These are phyloP conservation scores for Eumeta japonica DNA, from an alignment of 1,140 invertebrate species.

Conservation along the genomic window DNA sequence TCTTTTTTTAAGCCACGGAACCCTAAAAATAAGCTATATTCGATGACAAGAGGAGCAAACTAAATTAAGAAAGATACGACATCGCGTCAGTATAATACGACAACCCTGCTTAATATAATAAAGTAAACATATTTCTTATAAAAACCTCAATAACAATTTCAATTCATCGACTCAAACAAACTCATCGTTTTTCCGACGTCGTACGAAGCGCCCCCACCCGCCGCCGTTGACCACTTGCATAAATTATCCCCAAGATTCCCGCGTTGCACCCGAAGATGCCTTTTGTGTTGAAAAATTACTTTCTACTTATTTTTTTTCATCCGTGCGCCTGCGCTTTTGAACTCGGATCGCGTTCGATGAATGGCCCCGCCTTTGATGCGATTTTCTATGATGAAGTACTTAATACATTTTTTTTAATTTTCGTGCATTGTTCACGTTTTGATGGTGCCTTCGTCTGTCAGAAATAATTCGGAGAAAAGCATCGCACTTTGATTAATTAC, in stretches of 20 bases:
- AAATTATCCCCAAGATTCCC: constrained; percentile 41
- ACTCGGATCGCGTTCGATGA: too few species aligned
- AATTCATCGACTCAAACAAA: too few species aligned
- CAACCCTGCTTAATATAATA: neutral
- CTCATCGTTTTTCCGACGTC: too few species aligned
- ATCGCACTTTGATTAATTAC: too few species aligned
- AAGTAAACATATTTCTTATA: constrained; percentile 4
- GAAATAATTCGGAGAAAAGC: constrained; percentile 5
- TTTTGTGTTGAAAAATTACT: constrained; percentile 33
- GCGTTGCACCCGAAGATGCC: constrained; percentile 35
- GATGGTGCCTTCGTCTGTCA: constrained; percentile 3
- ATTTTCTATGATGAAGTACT: constrained; percentile 43
- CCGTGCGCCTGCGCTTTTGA: too few species aligned
- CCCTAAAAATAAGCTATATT: too few species aligned
- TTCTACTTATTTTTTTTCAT: constrained; percentile 30
- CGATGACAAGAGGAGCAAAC: constrained; percentile 9
- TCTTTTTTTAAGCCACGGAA: too few species aligned
- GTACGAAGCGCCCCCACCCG: constrained; percentile 14
- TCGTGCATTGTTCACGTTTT: constrained; percentile 15
- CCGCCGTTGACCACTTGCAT: constrained; percentile 45
- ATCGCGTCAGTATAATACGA: neutral
- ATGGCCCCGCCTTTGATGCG: constrained; percentile 37
- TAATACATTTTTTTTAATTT: constrained; percentile 14
- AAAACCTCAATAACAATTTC: too few species aligned
- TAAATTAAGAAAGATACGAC: constrained; percentile 1